Evolutionary conservation across 2,888 invertebrate species (phyloP).

Genomic region (Autographa gamma): DNA sequence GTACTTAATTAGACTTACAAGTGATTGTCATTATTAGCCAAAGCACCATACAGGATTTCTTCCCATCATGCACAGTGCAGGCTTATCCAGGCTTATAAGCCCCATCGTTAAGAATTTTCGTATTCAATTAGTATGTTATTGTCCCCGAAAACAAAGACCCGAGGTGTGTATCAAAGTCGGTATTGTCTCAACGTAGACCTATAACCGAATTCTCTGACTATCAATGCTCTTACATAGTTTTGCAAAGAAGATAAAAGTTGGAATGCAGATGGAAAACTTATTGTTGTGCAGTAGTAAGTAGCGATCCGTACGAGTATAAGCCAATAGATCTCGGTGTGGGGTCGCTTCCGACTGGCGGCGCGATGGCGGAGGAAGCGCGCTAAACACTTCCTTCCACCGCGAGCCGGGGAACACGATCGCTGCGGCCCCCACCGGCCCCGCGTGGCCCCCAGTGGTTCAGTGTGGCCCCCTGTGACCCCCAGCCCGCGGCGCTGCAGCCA

Average conservation of each 20-base stretch:
- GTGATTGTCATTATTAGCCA: no score
- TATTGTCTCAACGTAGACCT: no score
- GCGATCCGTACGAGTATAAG: neutral
- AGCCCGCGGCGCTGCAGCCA: neutral
- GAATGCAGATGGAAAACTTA: neutral
- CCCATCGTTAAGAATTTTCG: no score
- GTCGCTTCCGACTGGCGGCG: constrained; percentile 7
- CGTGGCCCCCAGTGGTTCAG: neutral
- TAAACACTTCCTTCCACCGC: constrained; percentile 69
- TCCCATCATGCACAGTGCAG: no score
- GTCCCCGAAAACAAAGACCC: no score
- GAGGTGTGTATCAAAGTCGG: no score
- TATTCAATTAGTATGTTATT: no score
- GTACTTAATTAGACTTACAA: no score
- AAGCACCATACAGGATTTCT: no score
- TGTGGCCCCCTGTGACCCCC: constrained; percentile 11
- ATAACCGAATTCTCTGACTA: neutral
- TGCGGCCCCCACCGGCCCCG: constrained; percentile 1
- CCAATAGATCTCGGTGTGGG: neutral
- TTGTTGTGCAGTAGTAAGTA: neutral
- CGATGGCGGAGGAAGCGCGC: constrained; percentile 52
- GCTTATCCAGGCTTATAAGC: no score
- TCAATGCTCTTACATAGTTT: no score
- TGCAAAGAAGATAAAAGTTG: no score
- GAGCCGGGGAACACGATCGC: constrained; percentile 63